Evolutionary conservation across 1,140 invertebrate species (phyloP).

Genomic region (Drosophila nigromelanica): DNA sequence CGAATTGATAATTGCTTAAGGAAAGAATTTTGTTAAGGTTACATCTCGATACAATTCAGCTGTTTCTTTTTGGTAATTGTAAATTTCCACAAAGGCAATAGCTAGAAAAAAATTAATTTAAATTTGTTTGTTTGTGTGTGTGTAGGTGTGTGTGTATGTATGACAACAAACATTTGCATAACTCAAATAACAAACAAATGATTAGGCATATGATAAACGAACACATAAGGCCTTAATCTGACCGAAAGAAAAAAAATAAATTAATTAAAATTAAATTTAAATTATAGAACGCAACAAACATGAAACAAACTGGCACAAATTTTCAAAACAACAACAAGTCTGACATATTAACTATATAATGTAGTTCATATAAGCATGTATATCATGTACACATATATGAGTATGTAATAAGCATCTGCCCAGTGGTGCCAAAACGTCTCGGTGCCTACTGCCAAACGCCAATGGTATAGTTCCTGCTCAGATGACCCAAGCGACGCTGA

Average conservation of each 20-base stretch:
- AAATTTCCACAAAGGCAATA: conserved; percentile 27
- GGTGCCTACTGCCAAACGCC: conserved; percentile 70
- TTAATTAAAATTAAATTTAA: conserved; percentile 43
- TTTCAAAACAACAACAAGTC: conserved; percentile 44
- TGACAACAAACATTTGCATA: conserved; percentile 70
- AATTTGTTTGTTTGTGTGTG: conserved; percentile 23
- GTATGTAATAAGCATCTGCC: conserved; percentile 17
- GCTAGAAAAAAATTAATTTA: conserved; percentile 27
- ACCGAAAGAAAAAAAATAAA: conserved; percentile 19
- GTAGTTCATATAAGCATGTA: conserved; percentile 23
- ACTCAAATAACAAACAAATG: conserved; percentile 73
- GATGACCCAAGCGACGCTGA: conserved; percentile 82
- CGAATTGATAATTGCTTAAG: conserved; percentile 63
- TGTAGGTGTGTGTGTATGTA: conserved; percentile 42
- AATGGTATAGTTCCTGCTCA: conserved; percentile 81
- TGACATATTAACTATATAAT: conserved; percentile 36
- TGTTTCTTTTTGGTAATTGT: conserved; percentile 34
- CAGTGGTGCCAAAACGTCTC: conserved; percentile 17
- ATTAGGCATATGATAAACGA: conserved; percentile 65
- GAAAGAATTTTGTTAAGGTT: conserved; percentile 56
- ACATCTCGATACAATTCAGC: conserved; percentile 31
- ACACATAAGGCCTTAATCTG: conserved; percentile 56
- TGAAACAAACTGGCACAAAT: conserved; percentile 48
- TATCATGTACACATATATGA: conserved; percentile 33
- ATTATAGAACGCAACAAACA: conserved; percentile 72